These are phyloP conservation scores for Flexamia atlantica DNA, from an alignment of 2,888 invertebrate genomes.

Conservation along the genomic window DNA sequence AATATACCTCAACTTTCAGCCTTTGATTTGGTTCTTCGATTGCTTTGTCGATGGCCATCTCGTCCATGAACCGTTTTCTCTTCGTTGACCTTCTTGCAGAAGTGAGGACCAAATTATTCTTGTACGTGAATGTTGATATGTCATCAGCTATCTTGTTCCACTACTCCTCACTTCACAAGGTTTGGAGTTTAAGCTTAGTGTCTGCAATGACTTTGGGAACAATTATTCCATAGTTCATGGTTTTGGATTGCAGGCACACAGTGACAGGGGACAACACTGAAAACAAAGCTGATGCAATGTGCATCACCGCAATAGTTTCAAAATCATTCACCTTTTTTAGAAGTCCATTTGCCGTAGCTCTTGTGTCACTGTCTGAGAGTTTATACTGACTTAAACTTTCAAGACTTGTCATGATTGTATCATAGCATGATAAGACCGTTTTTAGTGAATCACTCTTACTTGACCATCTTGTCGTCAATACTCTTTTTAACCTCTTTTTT, in stretches of 20 bases:
- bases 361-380: conserved; percentile 17
- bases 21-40: conserved; percentile 20
- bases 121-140: conserved; percentile 4
- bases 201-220: neutral
- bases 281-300: conserved; percentile 37
- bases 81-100: neutral
- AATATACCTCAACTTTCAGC: conserved; percentile 35
- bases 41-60: conserved; percentile 46
- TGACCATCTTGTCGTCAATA: conserved; percentile 41
- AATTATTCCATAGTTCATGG: conserved; percentile 42
- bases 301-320: conserved; percentile 6
- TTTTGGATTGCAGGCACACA: conserved; percentile 25
- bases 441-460: conserved; percentile 37
- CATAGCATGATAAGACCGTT: conserved; percentile 24
- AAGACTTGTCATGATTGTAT: neutral
- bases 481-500: conserved; percentile 38
- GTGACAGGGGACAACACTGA: conserved; percentile 24
- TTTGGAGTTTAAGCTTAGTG: neutral
- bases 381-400: neutral
- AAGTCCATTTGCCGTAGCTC: conserved; percentile 39
- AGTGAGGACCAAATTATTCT: too few relatives aligned
- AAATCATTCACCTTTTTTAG: conserved; percentile 35
- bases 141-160: conserved; percentile 18
- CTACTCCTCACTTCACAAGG: conserved; percentile 38
- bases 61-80: conserved; percentile 51